Percentiles rank a stretch among this genome's conserved stretches.
These are phyloP conservation scores for Mechanitis messenoides DNA, from an alignment of 2,888 invertebrate genomes.

Conservation along the genomic window DNA sequence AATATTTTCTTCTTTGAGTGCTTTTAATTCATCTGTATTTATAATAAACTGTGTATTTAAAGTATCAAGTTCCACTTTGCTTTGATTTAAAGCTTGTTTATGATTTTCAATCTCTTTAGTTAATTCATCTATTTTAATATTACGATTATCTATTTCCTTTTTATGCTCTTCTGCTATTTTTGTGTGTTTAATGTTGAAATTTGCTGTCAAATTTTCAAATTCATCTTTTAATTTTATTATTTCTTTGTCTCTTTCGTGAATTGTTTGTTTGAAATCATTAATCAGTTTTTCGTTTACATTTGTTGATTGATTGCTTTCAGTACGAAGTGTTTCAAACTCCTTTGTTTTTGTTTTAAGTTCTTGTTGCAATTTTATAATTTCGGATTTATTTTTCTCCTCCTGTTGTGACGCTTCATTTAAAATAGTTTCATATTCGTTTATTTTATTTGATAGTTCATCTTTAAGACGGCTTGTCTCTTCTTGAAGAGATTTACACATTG, in stretches of 20 bases:
- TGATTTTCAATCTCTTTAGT: conserved; percentile 69
- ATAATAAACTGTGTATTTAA: conserved; percentile 65
- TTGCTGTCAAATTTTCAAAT: conserved; percentile 65
- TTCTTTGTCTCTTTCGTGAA: conserved; percentile 75
- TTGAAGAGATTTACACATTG: conserved; percentile 52
- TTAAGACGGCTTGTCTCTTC: conserved; percentile 58
- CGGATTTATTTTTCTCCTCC: conserved; percentile 61
- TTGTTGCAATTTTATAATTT: conserved; percentile 62
- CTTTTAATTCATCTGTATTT: conserved; percentile 61
- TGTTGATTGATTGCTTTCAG: conserved; percentile 54
- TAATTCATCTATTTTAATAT: conserved; percentile 69
- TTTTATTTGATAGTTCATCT: conserved; percentile 58
- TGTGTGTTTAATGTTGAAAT: conserved; percentile 68
- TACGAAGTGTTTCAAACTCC: conserved; percentile 58
- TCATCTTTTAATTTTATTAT: conserved; percentile 71
- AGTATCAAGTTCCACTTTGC: conserved; percentile 66
- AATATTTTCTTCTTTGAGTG: conserved; percentile 63
- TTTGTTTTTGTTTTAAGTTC: conserved; percentile 57
- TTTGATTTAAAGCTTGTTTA: conserved; percentile 63
- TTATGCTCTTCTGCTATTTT: conserved; percentile 72
- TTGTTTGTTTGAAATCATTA: conserved; percentile 66
- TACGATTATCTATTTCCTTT: conserved; percentile 70
- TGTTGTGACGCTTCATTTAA: conserved; percentile 62
- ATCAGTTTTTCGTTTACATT: conserved; percentile 62
- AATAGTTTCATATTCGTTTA: conserved; percentile 68